Base-by-base conservation (phyloP, 2,888 invertebrate species). In the Lapara coniferarum region DNA sequence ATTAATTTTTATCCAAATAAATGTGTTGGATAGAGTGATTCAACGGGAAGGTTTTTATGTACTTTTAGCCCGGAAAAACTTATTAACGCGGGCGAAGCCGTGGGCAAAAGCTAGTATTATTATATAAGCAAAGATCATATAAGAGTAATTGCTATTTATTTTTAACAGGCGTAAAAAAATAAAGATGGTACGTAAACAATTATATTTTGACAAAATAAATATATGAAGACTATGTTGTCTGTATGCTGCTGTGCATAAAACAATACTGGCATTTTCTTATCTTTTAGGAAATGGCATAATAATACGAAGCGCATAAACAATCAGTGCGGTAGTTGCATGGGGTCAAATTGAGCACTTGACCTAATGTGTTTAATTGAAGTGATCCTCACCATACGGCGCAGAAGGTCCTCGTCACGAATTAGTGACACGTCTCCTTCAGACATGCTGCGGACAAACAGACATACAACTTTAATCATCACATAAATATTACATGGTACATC, bases 381-480 rank as follows among this genome's bases (percentile, higher is more conserved):
- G 13, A 73, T 68, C 30, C 89, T 85, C 71, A 97, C 97, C 97
- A 97, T 96, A 87, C 95, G 95, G 69, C 96, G 95, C 77, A 97
- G 94, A 81, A 96, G 88, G 87, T 97, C 97, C 90, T 97, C 97
- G 94, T 96, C 97, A 77, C 95, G 95, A 73, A 97, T 97, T 79
- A 94, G 89, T 78, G 95, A 95, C 82, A 97, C 95, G 93, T 97
- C 96, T 77, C 94, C 95, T 82, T 95, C 93, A 81, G 94, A 94
- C 94, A 94, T 94, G 72, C 92, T 93, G 92, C 0, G 85, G 81
- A 81, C 75, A 86, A 84, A 73, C 49, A 81, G 57, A 78, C 16
- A 72, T 0, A 66, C 5, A 63, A 12, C 2, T 7, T 68, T 46
- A 44, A 44, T 14, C 66, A 51, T 14, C n/a, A 25, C 51, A 49